Conservation (phyloP, 2,113 vertebrate genomes). For the Pogonocichla stellata region DNA sequence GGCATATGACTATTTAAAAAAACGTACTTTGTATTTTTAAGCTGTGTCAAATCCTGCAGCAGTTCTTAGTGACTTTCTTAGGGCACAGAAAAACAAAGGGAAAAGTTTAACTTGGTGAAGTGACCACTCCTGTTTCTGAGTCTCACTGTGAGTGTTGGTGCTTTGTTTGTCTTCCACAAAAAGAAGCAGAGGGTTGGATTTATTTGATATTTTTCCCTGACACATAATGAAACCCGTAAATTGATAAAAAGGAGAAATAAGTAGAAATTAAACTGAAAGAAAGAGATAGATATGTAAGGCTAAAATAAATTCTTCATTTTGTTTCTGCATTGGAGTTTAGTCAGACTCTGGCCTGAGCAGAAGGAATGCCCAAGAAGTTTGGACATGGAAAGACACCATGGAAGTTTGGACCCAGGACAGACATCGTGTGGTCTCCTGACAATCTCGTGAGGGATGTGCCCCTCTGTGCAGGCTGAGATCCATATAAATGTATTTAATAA, state of each 20-base stretch:
- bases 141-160: no score
- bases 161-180: background rate
- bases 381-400: background rate
- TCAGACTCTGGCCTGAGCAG: background rate
- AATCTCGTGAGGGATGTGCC: background rate
- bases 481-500: rapidly evolving
- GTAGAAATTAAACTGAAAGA: background rate
- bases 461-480: background rate
- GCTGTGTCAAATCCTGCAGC: background rate
- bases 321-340: background rate
- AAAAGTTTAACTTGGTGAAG: rapidly evolving
- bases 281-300: background rate
- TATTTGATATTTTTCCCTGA: background rate
- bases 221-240: background rate
- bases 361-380: background rate
- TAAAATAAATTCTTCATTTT: background rate
- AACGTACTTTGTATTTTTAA: background rate
- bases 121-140: background rate
- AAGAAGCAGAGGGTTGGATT: background rate
- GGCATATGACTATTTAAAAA: background rate
- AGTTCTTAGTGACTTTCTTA: background rate
- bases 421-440: rapidly evolving
- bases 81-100: background rate
- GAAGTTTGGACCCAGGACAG: background rate
- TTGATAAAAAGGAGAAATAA: background rate